phyloP scores from a whole-genome alignment of 2,113 vertebrate species.

The Egretta garzetta region DNA sequence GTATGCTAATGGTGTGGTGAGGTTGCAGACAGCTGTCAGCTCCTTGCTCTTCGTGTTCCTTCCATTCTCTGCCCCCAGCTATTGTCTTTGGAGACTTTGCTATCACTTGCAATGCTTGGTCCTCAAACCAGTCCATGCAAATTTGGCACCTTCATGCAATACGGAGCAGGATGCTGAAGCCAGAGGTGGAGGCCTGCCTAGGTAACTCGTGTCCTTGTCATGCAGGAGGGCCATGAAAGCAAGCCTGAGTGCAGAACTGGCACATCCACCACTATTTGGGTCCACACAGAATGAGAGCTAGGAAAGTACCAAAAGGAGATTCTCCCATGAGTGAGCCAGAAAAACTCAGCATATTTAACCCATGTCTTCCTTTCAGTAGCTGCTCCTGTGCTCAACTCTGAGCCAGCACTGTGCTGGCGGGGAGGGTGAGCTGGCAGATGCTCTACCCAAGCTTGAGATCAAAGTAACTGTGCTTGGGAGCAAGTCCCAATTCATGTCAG shows the following conservation, averaged over 20 bases:
- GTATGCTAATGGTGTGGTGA: neutral
- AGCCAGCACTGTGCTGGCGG: neutral
- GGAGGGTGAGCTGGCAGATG: neutral
- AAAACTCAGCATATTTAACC: neutral
- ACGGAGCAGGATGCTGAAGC: neutral
- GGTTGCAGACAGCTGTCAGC: neutral
- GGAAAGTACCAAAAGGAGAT: neutral
- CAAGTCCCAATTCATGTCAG: neutral
- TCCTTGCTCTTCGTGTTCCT: neutral
- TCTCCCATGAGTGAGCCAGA: neutral
- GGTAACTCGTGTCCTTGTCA: neutral
- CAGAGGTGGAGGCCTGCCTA: neutral
- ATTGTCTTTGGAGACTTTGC: neutral
- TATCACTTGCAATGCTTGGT: neutral
- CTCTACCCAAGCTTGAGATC: neutral
- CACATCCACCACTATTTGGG: neutral
- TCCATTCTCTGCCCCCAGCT: neutral
- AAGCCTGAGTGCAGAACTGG: neutral
- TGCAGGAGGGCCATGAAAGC: neutral
- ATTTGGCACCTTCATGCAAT: neutral
- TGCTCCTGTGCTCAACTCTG: neutral
- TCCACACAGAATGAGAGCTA: neutral
- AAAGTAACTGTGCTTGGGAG: neutral
- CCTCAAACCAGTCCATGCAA: neutral
- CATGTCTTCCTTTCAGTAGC: neutral